These are phyloP conservation scores for Pantherophis guttatus DNA, from an alignment of 2,113 vertebrate genomes.

Conservation along the genomic window DNA sequence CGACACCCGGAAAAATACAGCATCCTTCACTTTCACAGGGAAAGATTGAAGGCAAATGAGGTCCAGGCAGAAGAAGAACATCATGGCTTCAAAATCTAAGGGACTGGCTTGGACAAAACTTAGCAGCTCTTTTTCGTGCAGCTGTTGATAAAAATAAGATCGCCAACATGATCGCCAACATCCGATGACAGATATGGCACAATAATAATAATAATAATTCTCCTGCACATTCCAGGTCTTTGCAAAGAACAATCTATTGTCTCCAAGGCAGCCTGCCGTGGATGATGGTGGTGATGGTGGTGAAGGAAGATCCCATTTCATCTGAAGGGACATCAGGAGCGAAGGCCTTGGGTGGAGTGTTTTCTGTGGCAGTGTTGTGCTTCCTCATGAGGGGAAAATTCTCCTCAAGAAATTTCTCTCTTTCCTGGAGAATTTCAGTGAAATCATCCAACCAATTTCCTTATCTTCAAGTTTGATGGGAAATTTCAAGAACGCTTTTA, in stretches of 20 bases:
- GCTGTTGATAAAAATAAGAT: too few species aligned
- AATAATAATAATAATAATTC: background rate
- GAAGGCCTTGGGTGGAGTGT: background rate
- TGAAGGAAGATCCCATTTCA: background rate
- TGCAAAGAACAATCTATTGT: background rate
- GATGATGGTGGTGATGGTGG: background rate
- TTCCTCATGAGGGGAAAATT: background rate
- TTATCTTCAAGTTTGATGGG: background rate
- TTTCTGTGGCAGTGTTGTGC: background rate
- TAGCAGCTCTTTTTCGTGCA: too few species aligned
- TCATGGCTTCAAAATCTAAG: too few species aligned
- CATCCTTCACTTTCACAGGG: too few species aligned
- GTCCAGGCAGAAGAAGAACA: too few species aligned
- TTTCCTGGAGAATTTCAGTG: background rate
- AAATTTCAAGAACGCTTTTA: background rate
- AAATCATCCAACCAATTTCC: background rate
- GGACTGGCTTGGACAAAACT: too few species aligned
- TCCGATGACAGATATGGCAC: too few species aligned
- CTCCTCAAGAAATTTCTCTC: background rate
- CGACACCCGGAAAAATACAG: too few species aligned
- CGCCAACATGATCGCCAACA: too few species aligned
- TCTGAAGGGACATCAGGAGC: background rate
- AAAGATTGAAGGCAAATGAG: too few species aligned
- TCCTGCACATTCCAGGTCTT: background rate
- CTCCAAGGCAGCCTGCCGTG: background rate